Evolutionary conservation across 2,113 vertebrate species (phyloP).

Genomic region (Coregonus clupeaformis): DNA sequence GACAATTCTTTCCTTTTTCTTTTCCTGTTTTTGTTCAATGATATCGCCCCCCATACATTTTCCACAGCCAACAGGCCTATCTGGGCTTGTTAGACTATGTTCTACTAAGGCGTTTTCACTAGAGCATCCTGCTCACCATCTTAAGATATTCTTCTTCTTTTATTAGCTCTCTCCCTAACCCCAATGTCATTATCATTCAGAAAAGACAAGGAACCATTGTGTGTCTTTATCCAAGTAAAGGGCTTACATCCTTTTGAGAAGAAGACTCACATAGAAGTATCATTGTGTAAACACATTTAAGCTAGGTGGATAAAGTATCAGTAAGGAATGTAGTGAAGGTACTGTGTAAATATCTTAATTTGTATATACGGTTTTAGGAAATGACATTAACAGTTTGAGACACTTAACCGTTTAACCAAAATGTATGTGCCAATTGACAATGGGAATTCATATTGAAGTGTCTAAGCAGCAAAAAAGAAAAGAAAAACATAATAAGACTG

Average conservation of each 20-base stretch:
- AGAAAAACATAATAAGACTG: too few relatives aligned
- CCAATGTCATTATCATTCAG: background rate
- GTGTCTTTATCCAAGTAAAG: slow-evolving; percentile 1
- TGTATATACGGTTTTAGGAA: background rate
- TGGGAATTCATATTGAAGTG: background rate
- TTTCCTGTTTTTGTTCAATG: slow-evolving; percentile 12
- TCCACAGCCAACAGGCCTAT: background rate
- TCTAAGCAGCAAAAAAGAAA: too few relatives aligned
- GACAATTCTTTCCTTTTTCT: slow-evolving; percentile 22
- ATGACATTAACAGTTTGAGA: background rate
- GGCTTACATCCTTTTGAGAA: background rate
- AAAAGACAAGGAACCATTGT: slow-evolving; percentile 7
- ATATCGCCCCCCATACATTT: slow-evolving; percentile 8
- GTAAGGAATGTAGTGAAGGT: background rate
- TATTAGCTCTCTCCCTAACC: background rate
- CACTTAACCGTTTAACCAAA: background rate
- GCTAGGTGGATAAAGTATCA: background rate
- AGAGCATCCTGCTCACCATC: background rate
- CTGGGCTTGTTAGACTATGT: background rate
- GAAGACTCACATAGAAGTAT: background rate
- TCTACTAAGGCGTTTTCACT: background rate
- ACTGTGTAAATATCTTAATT: background rate
- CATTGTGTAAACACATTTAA: background rate
- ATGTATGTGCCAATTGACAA: background rate
- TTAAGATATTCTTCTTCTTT: background rate